These are phyloP conservation scores for Aricia agestis DNA, from an alignment of 1,140 invertebrate genomes.

Conservation along the genomic window DNA sequence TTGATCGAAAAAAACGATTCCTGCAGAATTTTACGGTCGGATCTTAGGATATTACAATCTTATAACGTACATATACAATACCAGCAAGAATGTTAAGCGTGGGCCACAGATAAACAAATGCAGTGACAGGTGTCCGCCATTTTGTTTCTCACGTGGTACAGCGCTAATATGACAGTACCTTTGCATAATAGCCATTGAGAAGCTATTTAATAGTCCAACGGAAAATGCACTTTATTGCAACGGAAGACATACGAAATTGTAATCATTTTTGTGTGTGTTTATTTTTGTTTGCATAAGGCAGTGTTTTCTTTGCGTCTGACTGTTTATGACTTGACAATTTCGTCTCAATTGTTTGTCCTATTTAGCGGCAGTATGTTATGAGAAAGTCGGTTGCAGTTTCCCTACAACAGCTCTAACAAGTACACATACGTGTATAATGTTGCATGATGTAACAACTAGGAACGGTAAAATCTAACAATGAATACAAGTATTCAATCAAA, in stretches of 20 bases:
- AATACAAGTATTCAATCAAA: too few relatives aligned
- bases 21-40: too few relatives aligned
- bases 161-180: constrained; percentile 53
- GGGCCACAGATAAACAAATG: constrained; percentile 13
- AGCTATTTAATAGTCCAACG: not conserved
- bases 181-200: constrained; percentile 40
- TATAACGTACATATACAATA: too few relatives aligned
- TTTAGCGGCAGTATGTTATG: not conserved
- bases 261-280: constrained; percentile 12
- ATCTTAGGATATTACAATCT: too few relatives aligned
- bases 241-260: not conserved
- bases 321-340: constrained; percentile 20
- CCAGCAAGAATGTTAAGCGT: not conserved
- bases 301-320: constrained; percentile 10
- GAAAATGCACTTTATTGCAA: not conserved
- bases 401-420: too few relatives aligned
- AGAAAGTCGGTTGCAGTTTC: not conserved
- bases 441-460: too few relatives aligned
- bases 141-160: constrained; percentile 51
- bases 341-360: not conserved
- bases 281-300: constrained; percentile 21
- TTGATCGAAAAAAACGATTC: too few relatives aligned
- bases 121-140: constrained; percentile 17
- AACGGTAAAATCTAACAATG: too few relatives aligned
- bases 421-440: too few relatives aligned